Conservation (phyloP, 2,797 vertebrate genomes). For the Melanogrammus aeglefinus region DNA sequence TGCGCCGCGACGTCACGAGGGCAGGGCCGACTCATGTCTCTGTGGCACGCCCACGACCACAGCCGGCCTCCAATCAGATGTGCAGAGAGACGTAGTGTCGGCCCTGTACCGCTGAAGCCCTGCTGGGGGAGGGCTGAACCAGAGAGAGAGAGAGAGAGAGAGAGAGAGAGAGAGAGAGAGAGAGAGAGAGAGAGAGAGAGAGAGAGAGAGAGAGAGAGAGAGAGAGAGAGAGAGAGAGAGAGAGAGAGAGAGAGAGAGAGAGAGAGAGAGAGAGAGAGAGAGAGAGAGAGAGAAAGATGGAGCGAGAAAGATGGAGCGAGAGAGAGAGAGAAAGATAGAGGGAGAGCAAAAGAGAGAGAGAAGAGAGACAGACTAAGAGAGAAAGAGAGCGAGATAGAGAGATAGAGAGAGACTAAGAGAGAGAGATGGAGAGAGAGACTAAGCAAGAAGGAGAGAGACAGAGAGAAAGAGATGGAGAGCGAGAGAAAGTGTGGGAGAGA, state of each 20-base stretch:
- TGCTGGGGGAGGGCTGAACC: slow-evolving; percentile 46
- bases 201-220: not conserved
- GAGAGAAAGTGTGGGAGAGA: slow-evolving; percentile 35
- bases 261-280: slow-evolving; percentile 16
- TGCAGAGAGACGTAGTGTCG: slow-evolving; percentile 62
- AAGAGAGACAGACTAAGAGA: slow-evolving; percentile 40
- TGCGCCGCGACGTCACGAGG: slow-evolving; percentile 33
- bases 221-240: slow-evolving; percentile 23
- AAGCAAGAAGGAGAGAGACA: not conserved
- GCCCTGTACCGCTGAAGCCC: slow-evolving; percentile 59
- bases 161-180: slow-evolving; percentile 16
- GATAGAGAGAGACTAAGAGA: slow-evolving; percentile 2
- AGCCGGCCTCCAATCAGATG: slow-evolving; percentile 72
- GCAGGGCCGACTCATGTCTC: slow-evolving; percentile 64
- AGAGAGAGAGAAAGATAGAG: slow-evolving; percentile 13
- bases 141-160: slow-evolving; percentile 16
- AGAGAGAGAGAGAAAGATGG: slow-evolving; percentile 11
- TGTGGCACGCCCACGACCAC: slow-evolving; percentile 67
- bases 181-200: slow-evolving; percentile 20
- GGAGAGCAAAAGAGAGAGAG: slow-evolving; percentile 30
- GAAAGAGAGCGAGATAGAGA: slow-evolving; percentile 1
- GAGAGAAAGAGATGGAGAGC: slow-evolving; percentile 21
- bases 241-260: slow-evolving; percentile 16
- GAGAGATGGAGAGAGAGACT: slow-evolving; percentile 7
- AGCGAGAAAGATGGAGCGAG: slow-evolving; percentile 18